Base-by-base conservation (phyloP, 2,888 invertebrate species). In the Slavum lentiscoides region DNA sequence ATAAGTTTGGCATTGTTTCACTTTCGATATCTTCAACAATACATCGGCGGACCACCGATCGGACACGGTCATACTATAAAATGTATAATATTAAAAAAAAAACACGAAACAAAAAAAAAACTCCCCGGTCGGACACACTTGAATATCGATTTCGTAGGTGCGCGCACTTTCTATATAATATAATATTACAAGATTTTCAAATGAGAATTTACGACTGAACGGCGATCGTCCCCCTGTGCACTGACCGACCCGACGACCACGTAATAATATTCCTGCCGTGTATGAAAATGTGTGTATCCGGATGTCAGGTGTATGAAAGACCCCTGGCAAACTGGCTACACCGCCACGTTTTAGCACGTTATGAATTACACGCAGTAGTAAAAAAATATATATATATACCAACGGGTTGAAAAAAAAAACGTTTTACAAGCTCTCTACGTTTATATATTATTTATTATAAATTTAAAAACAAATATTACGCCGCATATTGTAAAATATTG, bases 81-180 rank as follows among this genome's bases (percentile, higher is more conserved):
- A 49, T 11, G 49, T 49, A 49, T 13, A 13, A 30, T 55, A 23
- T 30, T 74, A 30, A 74, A 66, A 37, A 74, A 55, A 53, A 53
- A 53, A 49, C 9, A 11, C 7, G 3, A 39, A 49, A 49, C 11
- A 8, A 64, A 39, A 55, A 55, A 74, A 13, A 59, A 59, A 70
- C 17, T 23, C 39, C 23, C 15, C 15, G 49, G 66, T 75, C 55
- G 13, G 39, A 66, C 58, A 23, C 17, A 30, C 30, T 58, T 67
- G 13, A 49, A 49, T 75, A 75, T 66, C 39, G 66, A 39, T 39
- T 21, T 75, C 58, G 39, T 75, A n/a, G n/a, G n/a, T n/a, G n/a
- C n/a, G 58, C 39, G 5, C 17, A 75, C 74, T 75, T 75, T 75
- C 74, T 75, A 75, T 75, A 75, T n/a, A n/a, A n/a, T 13, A 72